A percentile compares a stretch with the other conserved stretches of the same genome.
phyloP scores from a whole-genome alignment of 2,888 invertebrate species.

The Autographa gamma region DNA sequence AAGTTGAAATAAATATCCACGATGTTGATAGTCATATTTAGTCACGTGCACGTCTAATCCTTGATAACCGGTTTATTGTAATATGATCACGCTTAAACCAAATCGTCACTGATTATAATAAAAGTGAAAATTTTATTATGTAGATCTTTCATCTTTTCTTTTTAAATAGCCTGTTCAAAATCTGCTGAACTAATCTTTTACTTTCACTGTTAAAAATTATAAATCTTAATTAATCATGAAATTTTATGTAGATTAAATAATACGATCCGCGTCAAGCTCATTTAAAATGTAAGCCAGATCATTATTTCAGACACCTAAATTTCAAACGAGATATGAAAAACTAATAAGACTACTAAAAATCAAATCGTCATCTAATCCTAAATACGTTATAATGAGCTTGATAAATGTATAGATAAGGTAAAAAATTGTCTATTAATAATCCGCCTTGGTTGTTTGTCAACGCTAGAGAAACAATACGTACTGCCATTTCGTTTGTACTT shows the following conservation, averaged over 20 bases:
- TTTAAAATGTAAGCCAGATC: background rate
- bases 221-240: background rate
- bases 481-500: conserved; percentile 16
- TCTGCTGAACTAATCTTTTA: background rate
- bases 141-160: conserved; percentile 5
- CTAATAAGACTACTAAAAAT: background rate
- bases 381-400: background rate
- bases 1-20: background rate
- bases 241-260: background rate
- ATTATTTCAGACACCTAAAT: background rate
- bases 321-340: background rate
- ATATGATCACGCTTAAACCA: background rate
- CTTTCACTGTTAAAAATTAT: background rate
- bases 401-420: background rate
- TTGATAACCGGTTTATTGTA: conserved; percentile 1
- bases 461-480: background rate
- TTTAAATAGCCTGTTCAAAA: conserved; percentile 2
- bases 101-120: background rate
- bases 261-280: background rate
- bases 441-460: background rate
- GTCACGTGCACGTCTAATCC: background rate
- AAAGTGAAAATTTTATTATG: conserved; percentile 20
- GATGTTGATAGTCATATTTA: background rate
- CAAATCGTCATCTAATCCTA: conserved; percentile 4
- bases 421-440: background rate